Evolutionary conservation across 2,888 invertebrate species (phyloP), one percentile per base, ranked within the genome.

Genomic region (Cantharis lateralis): DNA sequence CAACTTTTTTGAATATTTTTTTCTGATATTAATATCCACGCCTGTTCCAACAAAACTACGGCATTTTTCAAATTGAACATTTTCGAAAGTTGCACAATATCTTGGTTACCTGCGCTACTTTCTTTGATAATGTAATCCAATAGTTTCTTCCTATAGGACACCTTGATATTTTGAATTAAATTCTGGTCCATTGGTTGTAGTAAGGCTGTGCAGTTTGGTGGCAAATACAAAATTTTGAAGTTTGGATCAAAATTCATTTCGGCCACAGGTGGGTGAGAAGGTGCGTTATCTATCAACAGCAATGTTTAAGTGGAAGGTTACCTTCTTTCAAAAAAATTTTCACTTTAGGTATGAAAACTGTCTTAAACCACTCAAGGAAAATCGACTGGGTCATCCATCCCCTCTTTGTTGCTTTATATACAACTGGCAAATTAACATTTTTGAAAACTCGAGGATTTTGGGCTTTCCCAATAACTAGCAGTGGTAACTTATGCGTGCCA

Each of bases 171-270:
- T 28, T 18, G 68, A 20, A 68, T 78, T 11, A 32, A 72, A 64
- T 68, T 78, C 68, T 78, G 75, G 62, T 77, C 70, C 62, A 77
- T 71, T 7, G 62, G 62, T 61, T 71, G 68, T 20, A 74, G 24
- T 11, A 70, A 28, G 7, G 66, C 61, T 2, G 72, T 76, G 62
- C 24, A 24, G 48, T 76, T 72, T 24, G 70, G 70, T 66, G 72
- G 72, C 10, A 72, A 48, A 15, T 64, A 72, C 11, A 75, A 15
- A 62, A 69, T 26, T 61, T 13, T 15, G 15, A 72, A 61, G 18
- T 68, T 26, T 68, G n/a, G 32, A 72, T 71, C 66, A 61, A 24
- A 24, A 18, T 61, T 72, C 11, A 70, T 13, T 62, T 48, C 16
- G 16, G 15, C 20, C 7, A 11, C 70, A 15, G 24, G 16, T n/a